Evolutionary conservation across 2,888 invertebrate genomes (phyloP).

Genomic region (Oligia latruncula): DNA sequence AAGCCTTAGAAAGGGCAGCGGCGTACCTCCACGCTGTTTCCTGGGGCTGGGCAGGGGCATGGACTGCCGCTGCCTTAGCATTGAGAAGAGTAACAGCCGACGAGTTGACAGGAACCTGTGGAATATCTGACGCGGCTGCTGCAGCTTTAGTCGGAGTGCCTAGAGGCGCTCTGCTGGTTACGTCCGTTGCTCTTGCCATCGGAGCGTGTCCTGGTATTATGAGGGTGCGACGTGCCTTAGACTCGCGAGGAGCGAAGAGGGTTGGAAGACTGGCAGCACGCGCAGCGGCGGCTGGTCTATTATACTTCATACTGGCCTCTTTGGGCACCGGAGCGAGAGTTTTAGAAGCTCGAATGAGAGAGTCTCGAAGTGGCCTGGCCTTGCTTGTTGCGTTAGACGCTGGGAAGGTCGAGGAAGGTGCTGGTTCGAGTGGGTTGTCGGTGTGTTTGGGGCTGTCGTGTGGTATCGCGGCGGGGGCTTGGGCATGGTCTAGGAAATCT

Average conservation of each 20-base stretch:
- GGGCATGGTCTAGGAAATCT: slow-evolving; percentile 91
- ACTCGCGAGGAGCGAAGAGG: slow-evolving; percentile 91
- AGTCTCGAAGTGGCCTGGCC: slow-evolving; percentile 84
- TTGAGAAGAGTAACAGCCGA: slow-evolving; percentile 94
- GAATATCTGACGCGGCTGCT: slow-evolving; percentile 91
- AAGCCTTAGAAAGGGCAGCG: slow-evolving; percentile 96
- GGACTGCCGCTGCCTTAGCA: slow-evolving; percentile 95
- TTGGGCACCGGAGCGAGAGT: slow-evolving; percentile 93
- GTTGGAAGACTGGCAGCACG: slow-evolving; percentile 93
- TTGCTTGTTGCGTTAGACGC: slow-evolving; percentile 88
- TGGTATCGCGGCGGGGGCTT: slow-evolving; percentile 92
- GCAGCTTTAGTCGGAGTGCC: slow-evolving; percentile 91
- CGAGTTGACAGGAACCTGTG: slow-evolving; percentile 95
- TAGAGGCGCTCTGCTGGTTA: slow-evolving; percentile 90
- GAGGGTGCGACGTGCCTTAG: slow-evolving; percentile 91
- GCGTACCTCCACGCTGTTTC: slow-evolving; percentile 96
- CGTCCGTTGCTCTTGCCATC: slow-evolving; percentile 93
- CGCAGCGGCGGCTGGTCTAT: slow-evolving; percentile 94
- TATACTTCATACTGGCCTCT: slow-evolving; percentile 94
- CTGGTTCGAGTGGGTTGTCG: slow-evolving; percentile 85
- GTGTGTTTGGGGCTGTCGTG: slow-evolving; percentile 91
- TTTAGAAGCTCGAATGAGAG: slow-evolving; percentile 90
- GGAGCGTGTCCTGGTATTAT: slow-evolving; percentile 94
- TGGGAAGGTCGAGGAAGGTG: slow-evolving; percentile 71
- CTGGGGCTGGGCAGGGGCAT: slow-evolving; percentile 96